Percentiles rank a stretch among this genome's conserved stretches.
Evolutionary conservation across 1,140 invertebrate genomes (phyloP).

Genomic region (Leptinotarsa defecta): DNA sequence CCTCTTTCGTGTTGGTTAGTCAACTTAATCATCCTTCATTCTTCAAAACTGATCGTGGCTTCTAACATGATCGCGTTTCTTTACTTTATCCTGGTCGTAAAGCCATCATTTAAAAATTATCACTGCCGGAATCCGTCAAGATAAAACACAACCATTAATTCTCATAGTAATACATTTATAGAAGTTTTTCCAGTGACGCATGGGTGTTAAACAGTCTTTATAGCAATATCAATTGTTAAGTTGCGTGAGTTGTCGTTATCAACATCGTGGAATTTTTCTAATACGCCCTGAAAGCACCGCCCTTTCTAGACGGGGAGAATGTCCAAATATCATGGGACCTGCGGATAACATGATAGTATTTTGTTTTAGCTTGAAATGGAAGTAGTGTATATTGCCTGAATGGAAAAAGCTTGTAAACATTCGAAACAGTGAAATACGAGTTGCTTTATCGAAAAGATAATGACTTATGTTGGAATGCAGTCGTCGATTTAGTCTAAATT

Average conservation of each 20-base stretch:
- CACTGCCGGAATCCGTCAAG: slow-evolving; percentile 7
- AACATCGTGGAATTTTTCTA: slow-evolving; percentile 20
- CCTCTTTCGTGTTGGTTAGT: no score
- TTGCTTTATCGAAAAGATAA: no score
- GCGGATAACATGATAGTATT: neutral
- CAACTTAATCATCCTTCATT: no score
- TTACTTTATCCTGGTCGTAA: neutral
- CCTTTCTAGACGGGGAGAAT: slow-evolving; percentile 7
- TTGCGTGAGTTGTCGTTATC: slow-evolving; percentile 26
- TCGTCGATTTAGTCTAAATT: no score
- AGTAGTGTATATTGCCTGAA: neutral
- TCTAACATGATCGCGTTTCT: neutral
- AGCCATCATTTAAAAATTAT: slow-evolving; percentile 20
- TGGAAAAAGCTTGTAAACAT: no score
- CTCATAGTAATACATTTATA: slow-evolving; percentile 24
- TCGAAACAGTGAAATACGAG: no score
- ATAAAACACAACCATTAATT: slow-evolving; percentile 29
- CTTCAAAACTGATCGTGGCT: no score
- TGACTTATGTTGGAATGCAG: no score
- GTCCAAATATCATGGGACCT: neutral
- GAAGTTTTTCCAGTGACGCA: slow-evolving; percentile 22
- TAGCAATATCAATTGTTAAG: slow-evolving; percentile 21
- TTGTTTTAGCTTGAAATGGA: neutral
- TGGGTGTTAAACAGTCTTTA: slow-evolving; percentile 22
- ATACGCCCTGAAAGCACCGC: slow-evolving; percentile 13